Evolutionary conservation across 2,888 invertebrate species (phyloP).

Genomic region (Erebia ligea): DNA sequence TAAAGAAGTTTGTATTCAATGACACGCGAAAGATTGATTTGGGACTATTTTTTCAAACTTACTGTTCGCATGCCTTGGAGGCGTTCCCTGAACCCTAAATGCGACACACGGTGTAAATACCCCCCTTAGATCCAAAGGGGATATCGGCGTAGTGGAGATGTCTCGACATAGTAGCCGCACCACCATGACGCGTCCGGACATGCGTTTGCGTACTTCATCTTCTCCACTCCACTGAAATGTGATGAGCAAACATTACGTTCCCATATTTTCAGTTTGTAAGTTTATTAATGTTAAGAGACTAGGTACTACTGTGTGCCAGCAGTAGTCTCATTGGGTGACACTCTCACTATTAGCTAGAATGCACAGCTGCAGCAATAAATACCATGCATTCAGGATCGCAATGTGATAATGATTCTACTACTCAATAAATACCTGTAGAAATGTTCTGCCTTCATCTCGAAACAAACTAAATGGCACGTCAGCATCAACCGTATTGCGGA

Average conservation of each 20-base stretch:
- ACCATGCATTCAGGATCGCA: too few relatives aligned
- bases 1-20: too few relatives aligned
- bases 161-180: slow-evolving; percentile 92
- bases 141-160: slow-evolving; percentile 79
- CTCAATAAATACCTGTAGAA: slow-evolving; percentile 85
- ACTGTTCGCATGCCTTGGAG: slow-evolving; percentile 86
- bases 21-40: too few relatives aligned
- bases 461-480: slow-evolving; percentile 92
- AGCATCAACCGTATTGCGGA: slow-evolving; percentile 89
- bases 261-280: too few relatives aligned
- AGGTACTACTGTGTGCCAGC: too few relatives aligned
- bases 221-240: slow-evolving; percentile 91
- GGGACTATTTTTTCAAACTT: slow-evolving; percentile 50
- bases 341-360: too few relatives aligned
- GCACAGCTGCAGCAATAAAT: too few relatives aligned
- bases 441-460: slow-evolving; percentile 91
- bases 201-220: slow-evolving; percentile 87
- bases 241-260: not conserved
- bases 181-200: slow-evolving; percentile 92
- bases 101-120: slow-evolving; percentile 94
- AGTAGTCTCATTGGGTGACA: too few relatives aligned
- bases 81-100: slow-evolving; percentile 92
- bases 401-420: too few relatives aligned
- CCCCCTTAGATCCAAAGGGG: slow-evolving; percentile 79
- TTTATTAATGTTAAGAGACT: too few relatives aligned